Conservation (phyloP, 2,797 vertebrate genomes). For the Danio choprae region DNA sequence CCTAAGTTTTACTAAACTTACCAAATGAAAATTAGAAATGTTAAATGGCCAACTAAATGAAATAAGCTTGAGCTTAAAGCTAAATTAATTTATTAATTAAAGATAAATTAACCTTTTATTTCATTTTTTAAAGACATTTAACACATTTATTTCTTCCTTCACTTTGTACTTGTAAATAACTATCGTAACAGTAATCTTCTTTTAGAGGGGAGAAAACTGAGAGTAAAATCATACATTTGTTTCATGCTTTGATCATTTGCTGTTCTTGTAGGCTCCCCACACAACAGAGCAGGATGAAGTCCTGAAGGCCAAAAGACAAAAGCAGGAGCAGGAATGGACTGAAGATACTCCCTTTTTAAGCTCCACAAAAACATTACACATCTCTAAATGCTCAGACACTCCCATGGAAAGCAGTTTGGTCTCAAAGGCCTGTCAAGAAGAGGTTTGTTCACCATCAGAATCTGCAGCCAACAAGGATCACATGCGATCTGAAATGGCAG, state of each 20-base stretch:
- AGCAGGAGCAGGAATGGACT: slow-evolving; percentile 17
- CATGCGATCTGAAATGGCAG: slow-evolving; percentile 7
- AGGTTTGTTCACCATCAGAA: neutral
- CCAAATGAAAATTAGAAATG: too few species aligned
- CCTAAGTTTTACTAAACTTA: too few species aligned
- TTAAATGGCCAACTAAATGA: too few species aligned
- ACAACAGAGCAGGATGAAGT: neutral
- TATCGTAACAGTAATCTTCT: neutral
- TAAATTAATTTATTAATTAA: neutral
- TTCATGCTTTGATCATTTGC: slow-evolving; percentile 27
- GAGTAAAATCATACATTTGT: neutral
- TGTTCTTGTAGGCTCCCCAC: slow-evolving; percentile 24
- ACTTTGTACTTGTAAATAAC: neutral
- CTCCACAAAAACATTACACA: neutral
- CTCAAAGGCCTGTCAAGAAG: neutral
- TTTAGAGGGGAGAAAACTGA: neutral
- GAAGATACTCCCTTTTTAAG: neutral
- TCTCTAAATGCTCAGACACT: slow-evolving; percentile 10
- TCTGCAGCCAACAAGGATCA: neutral
- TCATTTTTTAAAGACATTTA: neutral
- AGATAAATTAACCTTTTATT: neutral
- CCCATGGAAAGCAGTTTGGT: neutral
- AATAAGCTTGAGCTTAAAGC: neutral
- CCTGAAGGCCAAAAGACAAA: slow-evolving; percentile 49
- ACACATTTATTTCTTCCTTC: neutral